Conservation (phyloP, 2,797 vertebrate species). For the Okamejei kenojei region DNA sequence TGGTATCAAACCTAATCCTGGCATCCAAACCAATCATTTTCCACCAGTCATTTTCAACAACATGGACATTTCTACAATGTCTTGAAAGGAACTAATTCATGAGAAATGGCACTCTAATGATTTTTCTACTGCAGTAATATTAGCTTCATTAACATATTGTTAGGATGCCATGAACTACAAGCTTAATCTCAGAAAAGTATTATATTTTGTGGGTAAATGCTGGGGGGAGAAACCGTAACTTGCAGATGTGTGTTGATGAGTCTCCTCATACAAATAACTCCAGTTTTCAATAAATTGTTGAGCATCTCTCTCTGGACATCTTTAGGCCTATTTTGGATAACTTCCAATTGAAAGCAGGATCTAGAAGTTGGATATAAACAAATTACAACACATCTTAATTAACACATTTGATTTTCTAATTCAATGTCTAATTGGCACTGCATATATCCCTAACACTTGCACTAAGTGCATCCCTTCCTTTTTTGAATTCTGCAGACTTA, state of each 20-base stretch:
- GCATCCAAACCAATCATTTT: conserved; percentile 27
- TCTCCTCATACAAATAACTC: background rate
- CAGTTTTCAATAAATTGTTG: background rate
- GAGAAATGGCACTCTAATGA: background rate
- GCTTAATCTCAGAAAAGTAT: background rate
- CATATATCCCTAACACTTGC: background rate
- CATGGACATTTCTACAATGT: background rate
- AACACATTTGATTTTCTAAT: background rate
- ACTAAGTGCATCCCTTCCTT: background rate
- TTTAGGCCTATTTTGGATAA: background rate
- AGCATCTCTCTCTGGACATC: background rate
- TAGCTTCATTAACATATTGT: background rate
- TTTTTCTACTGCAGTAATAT: background rate
- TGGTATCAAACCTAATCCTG: background rate
- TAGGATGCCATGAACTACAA: conserved; percentile 42
- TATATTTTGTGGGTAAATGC: conserved; percentile 46
- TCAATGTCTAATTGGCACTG: conserved; percentile 10
- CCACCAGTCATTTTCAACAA: background rate
- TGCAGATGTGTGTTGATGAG: background rate
- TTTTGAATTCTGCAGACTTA: background rate
- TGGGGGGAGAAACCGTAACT: conserved; percentile 45
- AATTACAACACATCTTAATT: conserved; percentile 9
- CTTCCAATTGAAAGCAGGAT: background rate
- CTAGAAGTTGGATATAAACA: background rate
- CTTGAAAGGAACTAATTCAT: background rate